Evolutionary conservation across 1,140 invertebrate genomes (phyloP), one percentile per base, ranked within the genome.

Genomic region (Macrobrachium rosenbergii): DNA sequence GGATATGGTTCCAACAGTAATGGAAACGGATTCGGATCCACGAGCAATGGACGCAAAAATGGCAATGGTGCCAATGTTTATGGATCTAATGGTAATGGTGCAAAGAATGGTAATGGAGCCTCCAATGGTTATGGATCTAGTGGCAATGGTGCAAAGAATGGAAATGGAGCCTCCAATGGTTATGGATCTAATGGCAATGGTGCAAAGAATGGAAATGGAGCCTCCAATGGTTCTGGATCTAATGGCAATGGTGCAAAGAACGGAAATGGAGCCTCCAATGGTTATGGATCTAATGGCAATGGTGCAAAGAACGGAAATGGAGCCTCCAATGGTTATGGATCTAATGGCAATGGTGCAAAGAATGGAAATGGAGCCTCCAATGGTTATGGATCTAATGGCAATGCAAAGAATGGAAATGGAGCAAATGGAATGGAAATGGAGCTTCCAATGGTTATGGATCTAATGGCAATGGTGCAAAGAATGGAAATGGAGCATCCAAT

Each of bases 261-360:
- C 3, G 67, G 67, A 12, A 69, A 69, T 69, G 67, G 67, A 7
- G 67, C 21, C n/a, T 23, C 67, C 28, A 69, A 21, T 21, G 67
- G 67, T 23, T 23, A 69, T 21, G 67, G 67, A 21, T 23, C 28
- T 14, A 21, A n/a, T 7, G 67, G 67, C 16, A 69, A 69, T 28
- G 67, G 67, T 0, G 52, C 52, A 52, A 52, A 52, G 52, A 52
- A 52, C 6, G 52, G 52, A 8, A 52, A 52, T 52, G 52, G 52
- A 12, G 52, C 52, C 12, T 52, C 52, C 19, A 69, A 7, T 28
- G 67, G 16, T 69, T 23, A 28, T 21, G 67, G 67, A 11, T 69
- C 19, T 12, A 80, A 64, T 37, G 78, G 78, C 0, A 80, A 80
- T 28, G 78, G 78, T 17, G 60, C 10, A 43, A 43, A 60, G 7